Percentiles rank a stretch among this genome's conserved stretches.
phyloP scores from a whole-genome alignment of 2,888 invertebrate genomes.

The Ferrisia virgata region DNA sequence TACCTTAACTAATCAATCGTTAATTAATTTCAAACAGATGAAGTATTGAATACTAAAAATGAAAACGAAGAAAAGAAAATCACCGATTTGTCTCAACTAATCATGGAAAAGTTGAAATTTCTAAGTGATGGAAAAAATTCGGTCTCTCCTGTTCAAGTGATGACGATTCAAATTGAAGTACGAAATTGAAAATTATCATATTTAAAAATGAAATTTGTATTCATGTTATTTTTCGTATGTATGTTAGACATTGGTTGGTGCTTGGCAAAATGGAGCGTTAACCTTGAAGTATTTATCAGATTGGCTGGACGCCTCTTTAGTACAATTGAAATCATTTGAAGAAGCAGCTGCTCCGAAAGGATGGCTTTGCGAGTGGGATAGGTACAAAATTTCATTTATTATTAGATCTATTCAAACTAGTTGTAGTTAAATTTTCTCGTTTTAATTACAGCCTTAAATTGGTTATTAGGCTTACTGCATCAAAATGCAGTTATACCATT shows the following conservation, averaged over 20 bases:
- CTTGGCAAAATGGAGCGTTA: slow-evolving; percentile 63
- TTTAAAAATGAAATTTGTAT: background rate
- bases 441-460: background rate
- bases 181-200: slow-evolving; percentile 42
- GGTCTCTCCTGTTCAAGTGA: slow-evolving; percentile 60
- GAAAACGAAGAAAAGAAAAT: slow-evolving; percentile 37
- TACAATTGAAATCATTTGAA: slow-evolving; percentile 63
- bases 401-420: background rate
- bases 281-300: slow-evolving; percentile 60
- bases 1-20: background rate
- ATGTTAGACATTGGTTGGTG: slow-evolving; percentile 62
- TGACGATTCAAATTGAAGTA: slow-evolving; percentile 64
- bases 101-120: slow-evolving; percentile 61
- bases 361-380: slow-evolving; percentile 72
- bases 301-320: slow-evolving; percentile 62
- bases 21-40: background rate
- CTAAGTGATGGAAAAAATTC: slow-evolving; percentile 57
- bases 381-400: slow-evolving; percentile 56
- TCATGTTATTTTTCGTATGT: background rate
- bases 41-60: slow-evolving; percentile 31
- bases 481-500: background rate
- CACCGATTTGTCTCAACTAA: slow-evolving; percentile 51
- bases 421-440: background rate
- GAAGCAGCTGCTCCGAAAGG: slow-evolving; percentile 64
- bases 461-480: background rate